These are phyloP conservation scores for Ramphastos sulfuratus DNA, from an alignment of 2,113 vertebrate genomes.

Conservation along the genomic window DNA sequence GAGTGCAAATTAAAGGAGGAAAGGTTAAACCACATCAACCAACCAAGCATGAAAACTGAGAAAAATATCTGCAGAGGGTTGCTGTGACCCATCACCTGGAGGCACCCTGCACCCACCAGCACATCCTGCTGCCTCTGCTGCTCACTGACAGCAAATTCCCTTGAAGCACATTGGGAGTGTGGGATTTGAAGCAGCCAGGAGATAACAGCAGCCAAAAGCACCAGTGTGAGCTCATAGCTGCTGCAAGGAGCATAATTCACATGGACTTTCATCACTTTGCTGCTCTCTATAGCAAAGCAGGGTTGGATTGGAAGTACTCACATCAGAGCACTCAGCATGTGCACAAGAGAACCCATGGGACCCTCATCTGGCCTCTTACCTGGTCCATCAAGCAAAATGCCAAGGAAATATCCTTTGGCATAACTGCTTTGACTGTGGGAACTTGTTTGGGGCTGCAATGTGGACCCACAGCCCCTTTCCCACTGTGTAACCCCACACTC, in stretches of 20 bases:
- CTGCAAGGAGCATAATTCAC: neutral
- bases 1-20: neutral
- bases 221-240: neutral
- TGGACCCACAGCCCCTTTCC: neutral
- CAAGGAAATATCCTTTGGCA: neutral
- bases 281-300: neutral
- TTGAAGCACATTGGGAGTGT: neutral
- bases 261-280: neutral
- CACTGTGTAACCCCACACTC: neutral
- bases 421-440: neutral
- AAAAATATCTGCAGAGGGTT: neutral
- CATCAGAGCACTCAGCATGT: neutral
- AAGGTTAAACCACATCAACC: neutral
- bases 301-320: neutral
- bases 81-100: neutral
- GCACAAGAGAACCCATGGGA: neutral
- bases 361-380: fast-evolving
- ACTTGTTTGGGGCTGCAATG: neutral
- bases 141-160: neutral
- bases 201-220: neutral
- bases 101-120: neutral
- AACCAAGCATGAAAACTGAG: neutral
- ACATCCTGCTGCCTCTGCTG: neutral
- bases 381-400: fast-evolving
- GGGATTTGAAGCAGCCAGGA: neutral